These are phyloP conservation scores for Siniperca knerii DNA, from an alignment of 2,113 vertebrate genomes.

Conservation along the genomic window DNA sequence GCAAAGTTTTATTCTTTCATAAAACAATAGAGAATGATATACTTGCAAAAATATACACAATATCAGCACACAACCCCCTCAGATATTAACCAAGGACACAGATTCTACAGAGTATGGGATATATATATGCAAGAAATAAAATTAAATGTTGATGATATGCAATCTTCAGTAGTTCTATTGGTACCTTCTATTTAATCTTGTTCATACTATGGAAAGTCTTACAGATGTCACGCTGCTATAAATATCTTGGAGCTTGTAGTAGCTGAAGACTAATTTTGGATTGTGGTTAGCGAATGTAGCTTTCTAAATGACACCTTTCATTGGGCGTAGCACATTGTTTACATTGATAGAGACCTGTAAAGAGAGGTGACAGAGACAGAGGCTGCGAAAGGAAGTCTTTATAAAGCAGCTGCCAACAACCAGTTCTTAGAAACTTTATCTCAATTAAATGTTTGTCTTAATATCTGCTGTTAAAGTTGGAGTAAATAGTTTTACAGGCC, in stretches of 20 bases:
- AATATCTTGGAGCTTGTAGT: constrained; percentile 13
- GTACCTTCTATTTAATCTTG: not conserved
- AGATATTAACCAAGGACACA: not conserved
- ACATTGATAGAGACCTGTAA: constrained; percentile 5
- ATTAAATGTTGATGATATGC: not conserved
- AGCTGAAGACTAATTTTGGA: constrained; percentile 35
- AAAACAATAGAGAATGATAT: no score
- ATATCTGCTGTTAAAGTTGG: not conserved
- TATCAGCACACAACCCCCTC: not conserved
- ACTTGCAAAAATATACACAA: not conserved
- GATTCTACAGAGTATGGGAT: not conserved
- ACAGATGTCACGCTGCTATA: constrained; percentile 15
- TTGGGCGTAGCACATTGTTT: not conserved
- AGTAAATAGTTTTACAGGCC: not conserved
- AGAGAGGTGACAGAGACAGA: constrained; percentile 8
- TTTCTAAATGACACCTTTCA: constrained; percentile 34
- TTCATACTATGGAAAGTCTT: constrained; percentile 16
- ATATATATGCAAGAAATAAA: not conserved
- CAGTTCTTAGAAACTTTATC: not conserved
- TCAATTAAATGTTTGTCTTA: not conserved
- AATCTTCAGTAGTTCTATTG: not conserved
- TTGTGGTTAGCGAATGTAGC: constrained; percentile 42
- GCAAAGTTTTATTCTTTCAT: not conserved
- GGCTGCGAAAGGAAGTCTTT: constrained; percentile 21
- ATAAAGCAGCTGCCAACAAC: not conserved